Percentiles rank a stretch among this genome's conserved stretches.
These are phyloP conservation scores for Myripristis murdjan DNA, from an alignment of 2,797 vertebrate genomes.

Conservation along the genomic window DNA sequence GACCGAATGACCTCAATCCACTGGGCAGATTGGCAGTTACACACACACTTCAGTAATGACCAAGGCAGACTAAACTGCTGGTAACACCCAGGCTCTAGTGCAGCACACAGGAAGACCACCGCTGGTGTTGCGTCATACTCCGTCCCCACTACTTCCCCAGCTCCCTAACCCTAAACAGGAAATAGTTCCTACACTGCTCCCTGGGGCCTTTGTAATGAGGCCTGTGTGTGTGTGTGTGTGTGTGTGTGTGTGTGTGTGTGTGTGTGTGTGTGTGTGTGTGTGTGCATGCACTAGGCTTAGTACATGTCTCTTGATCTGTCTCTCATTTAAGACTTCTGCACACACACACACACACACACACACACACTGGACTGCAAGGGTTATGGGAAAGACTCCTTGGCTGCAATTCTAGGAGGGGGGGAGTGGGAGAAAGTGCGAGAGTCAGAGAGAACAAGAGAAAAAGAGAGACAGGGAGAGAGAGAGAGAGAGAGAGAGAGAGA, in stretches of 20 bases:
- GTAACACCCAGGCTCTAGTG: slow-evolving; percentile 51
- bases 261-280: slow-evolving; percentile 13
- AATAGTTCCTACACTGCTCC: slow-evolving; percentile 67
- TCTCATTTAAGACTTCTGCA: slow-evolving; percentile 53
- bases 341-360: slow-evolving; percentile 57
- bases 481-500: slow-evolving; percentile 16
- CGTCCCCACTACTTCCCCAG: slow-evolving; percentile 66
- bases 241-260: slow-evolving; percentile 18
- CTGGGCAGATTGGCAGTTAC: slow-evolving; percentile 10
- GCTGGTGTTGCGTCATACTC: slow-evolving; percentile 59
- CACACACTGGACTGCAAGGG: slow-evolving; percentile 65
- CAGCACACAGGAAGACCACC: slow-evolving; percentile 70
- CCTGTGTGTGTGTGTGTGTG: slow-evolving; percentile 21
- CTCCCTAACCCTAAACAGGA: slow-evolving; percentile 71
- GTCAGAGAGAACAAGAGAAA: no score
- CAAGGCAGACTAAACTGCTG: slow-evolving; percentile 42
- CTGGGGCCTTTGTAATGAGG: slow-evolving; percentile 46
- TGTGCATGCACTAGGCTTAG: slow-evolving; percentile 19
- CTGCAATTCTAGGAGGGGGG: slow-evolving; percentile 29
- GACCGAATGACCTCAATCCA: background rate
- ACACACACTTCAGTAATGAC: slow-evolving; percentile 31
- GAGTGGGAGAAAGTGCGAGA: slow-evolving; percentile 42
- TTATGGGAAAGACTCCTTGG: slow-evolving; percentile 74
- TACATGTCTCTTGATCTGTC: slow-evolving; percentile 48
- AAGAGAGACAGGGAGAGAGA: slow-evolving; percentile 5